These are phyloP conservation scores for Chloroceryle aenea DNA, from an alignment of 2,113 vertebrate species.

Conservation along the genomic window DNA sequence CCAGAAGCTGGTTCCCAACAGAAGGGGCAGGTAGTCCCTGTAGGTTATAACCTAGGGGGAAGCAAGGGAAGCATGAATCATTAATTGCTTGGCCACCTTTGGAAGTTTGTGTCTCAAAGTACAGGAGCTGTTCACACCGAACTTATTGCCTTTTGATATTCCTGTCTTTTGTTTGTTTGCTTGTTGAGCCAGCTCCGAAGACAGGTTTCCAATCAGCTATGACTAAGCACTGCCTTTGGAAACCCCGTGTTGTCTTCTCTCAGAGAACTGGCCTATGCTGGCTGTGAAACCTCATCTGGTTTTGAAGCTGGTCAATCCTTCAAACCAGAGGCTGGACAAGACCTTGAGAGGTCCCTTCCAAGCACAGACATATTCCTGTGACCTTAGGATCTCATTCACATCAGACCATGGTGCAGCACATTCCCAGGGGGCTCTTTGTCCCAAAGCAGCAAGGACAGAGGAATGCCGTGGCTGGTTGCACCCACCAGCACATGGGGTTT, in stretches of 20 bases:
- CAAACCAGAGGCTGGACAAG: not conserved
- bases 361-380: not conserved
- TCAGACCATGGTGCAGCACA: not conserved
- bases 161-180: not conserved
- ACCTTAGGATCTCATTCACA: not conserved
- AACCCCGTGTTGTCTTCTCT: not conserved
- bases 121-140: not conserved
- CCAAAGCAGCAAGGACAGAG: not conserved
- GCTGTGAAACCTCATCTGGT: not conserved
- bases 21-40: constrained; percentile 85
- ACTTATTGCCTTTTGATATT: not conserved
- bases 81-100: not conserved
- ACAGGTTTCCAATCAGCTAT: not conserved
- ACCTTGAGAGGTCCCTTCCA: not conserved
- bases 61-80: not conserved
- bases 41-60: constrained; percentile 84
- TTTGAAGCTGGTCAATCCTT: not conserved
- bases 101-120: not conserved
- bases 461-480: not conserved
- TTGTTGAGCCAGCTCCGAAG: not conserved
- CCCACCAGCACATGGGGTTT: not conserved
- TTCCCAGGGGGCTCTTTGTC: not conserved
- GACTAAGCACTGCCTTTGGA: not conserved
- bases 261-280: not conserved
- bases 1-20: constrained; percentile 51